Conservation (phyloP, 2,797 vertebrate genomes). For the Acrocephalus scirpaceus region DNA sequence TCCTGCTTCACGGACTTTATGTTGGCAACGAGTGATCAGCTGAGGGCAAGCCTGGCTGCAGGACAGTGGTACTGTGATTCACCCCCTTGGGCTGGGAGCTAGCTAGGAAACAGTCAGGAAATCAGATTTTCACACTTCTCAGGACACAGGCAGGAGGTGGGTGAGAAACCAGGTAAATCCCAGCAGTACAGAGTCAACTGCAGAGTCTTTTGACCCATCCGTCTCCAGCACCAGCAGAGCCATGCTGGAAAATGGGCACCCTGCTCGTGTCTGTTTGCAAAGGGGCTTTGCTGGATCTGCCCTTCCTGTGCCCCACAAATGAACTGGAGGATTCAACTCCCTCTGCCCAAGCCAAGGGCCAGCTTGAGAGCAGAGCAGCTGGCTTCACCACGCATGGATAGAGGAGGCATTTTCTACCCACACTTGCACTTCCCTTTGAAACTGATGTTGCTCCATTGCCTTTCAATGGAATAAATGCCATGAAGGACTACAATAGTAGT, state of each 20-base stretch:
- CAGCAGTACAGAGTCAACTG: not conserved
- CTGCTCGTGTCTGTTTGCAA: not conserved
- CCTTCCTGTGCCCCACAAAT: not conserved
- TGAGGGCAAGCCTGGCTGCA: not conserved
- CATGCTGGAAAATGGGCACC: not conserved
- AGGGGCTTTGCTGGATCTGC: not conserved
- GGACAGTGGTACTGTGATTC: not conserved
- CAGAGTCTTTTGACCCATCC: not conserved
- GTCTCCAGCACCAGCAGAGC: not conserved
- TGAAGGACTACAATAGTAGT: not conserved
- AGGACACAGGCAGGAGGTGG: constrained; percentile 2
- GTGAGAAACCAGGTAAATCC: not conserved
- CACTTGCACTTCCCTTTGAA: not conserved
- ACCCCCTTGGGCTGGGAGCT: not conserved
- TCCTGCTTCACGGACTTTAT: not conserved
- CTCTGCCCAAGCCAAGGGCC: not conserved
- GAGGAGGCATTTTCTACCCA: not conserved
- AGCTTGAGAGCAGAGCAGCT: not conserved
- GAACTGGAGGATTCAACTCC: not conserved
- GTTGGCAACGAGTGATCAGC: fast-evolving
- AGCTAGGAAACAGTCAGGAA: constrained; percentile 7
- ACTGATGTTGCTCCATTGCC: not conserved
- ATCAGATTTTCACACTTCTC: not conserved
- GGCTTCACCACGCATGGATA: not conserved
- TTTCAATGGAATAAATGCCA: not conserved